Base-by-base conservation (phyloP, 2,113 vertebrate genomes). In the Oreamnos americanus region DNA sequence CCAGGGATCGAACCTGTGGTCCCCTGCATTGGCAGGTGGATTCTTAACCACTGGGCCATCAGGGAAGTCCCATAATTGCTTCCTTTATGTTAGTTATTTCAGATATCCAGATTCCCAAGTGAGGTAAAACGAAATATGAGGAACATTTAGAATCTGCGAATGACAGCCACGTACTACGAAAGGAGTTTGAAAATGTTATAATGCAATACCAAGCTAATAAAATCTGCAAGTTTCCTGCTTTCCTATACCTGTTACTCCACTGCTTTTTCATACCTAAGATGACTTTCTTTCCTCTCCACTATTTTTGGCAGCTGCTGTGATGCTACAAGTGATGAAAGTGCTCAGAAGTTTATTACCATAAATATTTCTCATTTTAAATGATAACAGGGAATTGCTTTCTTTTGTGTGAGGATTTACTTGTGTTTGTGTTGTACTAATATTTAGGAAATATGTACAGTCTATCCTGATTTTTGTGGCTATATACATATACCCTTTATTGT, bases 291-390 rank as follows among this genome's bases (percentile, higher is more conserved):
- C 28, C n/a, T 92, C 51, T 25, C 26, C 53, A 45, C 88, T 87
- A 6, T 90, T 87, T 90, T 90, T 90, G 47, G 55, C 57, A 84
- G 49, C 57, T 91, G 33, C 15, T 96, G 2, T 91, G 82, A 98
- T 87, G 76, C 26, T 95, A 39, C n/a, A 67, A 28, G 85, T 86
- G 79, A 90, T 83, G 49, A 17, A 25, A 58, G 28, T 25, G n/a
- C 78, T 74, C 28, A 92, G 49, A 94, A 94, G n/a, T 79, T 58
- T 91, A 84, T 86, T 62, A 67, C 62, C 45, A 8, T 47, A 45
- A 87, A 36, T 87, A 67, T 53, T 82, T 86, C 21, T 89, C 30
- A 26, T 76, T 93, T 94, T 95, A 87, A 95, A 91, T 83, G 36
- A 17, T 93, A 67, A 84, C 49, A 88, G 43, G 43, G 30, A 91